Percentiles rank a stretch among this genome's conserved stretches.
Evolutionary conservation across 2,797 vertebrate genomes (phyloP).

Genomic region (Sebastes nivosus): DNA sequence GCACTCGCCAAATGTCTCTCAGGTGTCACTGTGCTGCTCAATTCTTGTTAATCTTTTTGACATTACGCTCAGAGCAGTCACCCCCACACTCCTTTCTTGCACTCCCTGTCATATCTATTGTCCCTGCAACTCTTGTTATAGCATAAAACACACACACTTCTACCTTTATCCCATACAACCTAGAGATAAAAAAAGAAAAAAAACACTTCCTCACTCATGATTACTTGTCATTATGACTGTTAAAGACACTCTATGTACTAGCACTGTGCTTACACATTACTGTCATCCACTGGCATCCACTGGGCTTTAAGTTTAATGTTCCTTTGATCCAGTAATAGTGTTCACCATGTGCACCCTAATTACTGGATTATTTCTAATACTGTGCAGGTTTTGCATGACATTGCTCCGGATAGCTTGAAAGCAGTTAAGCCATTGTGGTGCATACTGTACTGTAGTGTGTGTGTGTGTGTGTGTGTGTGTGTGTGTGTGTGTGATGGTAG

Average conservation of each 20-base stretch:
- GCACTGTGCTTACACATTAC: neutral
- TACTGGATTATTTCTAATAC: conserved; percentile 53
- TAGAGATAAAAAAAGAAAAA: neutral
- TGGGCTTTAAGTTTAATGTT: conserved; percentile 31
- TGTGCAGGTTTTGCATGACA: conserved; percentile 34
- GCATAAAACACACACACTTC: conserved; percentile 5
- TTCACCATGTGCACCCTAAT: conserved; percentile 33
- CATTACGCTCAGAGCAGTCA: conserved; percentile 69
- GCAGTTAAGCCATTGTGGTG: conserved; percentile 31
- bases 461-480: neutral
- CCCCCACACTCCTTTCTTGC: conserved; percentile 51
- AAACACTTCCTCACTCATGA: neutral
- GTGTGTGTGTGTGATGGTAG: neutral
- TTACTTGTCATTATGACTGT: neutral
- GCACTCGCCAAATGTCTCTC: conserved; percentile 57
- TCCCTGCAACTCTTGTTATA: conserved; percentile 16
- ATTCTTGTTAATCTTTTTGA: conserved; percentile 72
- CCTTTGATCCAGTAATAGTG: conserved; percentile 41
- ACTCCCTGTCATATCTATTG: conserved; percentile 36
- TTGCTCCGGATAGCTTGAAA: conserved; percentile 33
- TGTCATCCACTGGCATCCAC: conserved; percentile 6
- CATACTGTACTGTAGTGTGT: neutral
- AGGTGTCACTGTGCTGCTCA: conserved; percentile 60
- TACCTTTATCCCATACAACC: neutral
- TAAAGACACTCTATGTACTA: neutral